A percentile compares a stretch with the other conserved stretches of the same genome.
These are phyloP conservation scores for Cryptoprocta ferox DNA, from an alignment of 2,797 vertebrate genomes.

Conservation along the genomic window DNA sequence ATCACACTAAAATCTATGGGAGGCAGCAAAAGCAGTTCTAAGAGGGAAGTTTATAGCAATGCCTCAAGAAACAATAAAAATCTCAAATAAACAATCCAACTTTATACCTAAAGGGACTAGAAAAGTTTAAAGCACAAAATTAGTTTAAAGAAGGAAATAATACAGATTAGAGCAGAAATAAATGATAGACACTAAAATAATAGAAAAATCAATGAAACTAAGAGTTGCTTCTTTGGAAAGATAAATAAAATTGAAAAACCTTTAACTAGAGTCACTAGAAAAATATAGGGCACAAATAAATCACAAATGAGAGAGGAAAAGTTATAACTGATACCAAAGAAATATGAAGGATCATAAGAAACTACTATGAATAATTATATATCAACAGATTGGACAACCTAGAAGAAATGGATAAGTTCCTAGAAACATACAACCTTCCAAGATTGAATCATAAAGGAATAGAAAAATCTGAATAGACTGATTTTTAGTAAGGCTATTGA, in stretches of 20 bases:
- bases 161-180: background rate
- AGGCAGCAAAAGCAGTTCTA: background rate
- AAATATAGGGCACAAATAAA: background rate
- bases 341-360: background rate
- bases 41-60: background rate
- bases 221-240: background rate
- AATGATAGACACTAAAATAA: background rate
- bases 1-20: background rate
- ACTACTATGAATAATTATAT: background rate
- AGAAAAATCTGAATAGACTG: background rate
- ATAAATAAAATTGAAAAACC: background rate
- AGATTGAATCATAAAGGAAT: background rate
- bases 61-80: background rate
- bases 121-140: background rate
- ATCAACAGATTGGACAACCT: background rate
- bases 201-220: background rate
- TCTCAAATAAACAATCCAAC: background rate
- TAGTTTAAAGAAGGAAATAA: background rate
- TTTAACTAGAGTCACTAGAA: background rate
- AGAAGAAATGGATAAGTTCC: background rate
- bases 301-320: background rate
- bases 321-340: background rate
- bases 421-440: background rate
- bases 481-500: background rate
- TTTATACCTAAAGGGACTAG: background rate